Conservation (phyloP, 1,140 invertebrate genomes). For the Zelostemma sp. region DNA sequence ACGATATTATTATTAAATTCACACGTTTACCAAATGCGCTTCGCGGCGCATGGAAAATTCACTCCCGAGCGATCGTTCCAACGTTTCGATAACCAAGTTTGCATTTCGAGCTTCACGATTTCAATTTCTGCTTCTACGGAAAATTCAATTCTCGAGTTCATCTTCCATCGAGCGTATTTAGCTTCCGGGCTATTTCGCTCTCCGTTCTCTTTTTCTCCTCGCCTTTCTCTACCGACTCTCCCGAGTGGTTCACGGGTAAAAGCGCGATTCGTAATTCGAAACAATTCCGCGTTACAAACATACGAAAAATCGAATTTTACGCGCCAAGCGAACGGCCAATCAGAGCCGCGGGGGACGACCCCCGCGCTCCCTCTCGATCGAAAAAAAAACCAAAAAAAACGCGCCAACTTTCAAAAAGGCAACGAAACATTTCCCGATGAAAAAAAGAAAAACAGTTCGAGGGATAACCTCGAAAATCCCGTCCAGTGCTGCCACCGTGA, state of each 20-base stretch:
- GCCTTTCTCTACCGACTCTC: conserved; percentile 45
- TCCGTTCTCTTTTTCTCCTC: conserved; percentile 47
- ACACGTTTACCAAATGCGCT: background rate
- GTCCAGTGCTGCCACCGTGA: too few relatives aligned
- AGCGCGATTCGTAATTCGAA: background rate
- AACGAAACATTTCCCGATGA: too few relatives aligned
- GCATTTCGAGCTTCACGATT: background rate
- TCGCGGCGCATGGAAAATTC: conserved; percentile 3
- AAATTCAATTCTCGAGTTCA: background rate
- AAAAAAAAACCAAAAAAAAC: too few relatives aligned
- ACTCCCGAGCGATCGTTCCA: background rate
- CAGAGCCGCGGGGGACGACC: too few relatives aligned
- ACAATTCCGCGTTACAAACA: too few relatives aligned
- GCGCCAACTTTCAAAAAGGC: too few relatives aligned
- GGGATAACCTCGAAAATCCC: too few relatives aligned
- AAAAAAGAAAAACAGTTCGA: too few relatives aligned
- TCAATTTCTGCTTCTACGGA: background rate
- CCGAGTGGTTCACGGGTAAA: conserved; percentile 36
- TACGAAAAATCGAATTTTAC: too few relatives aligned
- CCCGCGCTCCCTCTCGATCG: too few relatives aligned
- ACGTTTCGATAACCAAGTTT: background rate
- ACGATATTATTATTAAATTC: conserved; percentile 34
- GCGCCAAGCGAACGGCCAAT: too few relatives aligned
- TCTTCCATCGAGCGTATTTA: background rate
- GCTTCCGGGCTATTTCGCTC: conserved; percentile 30